phyloP scores from a whole-genome alignment of 2,797 vertebrate species.

The Anableps anableps region DNA sequence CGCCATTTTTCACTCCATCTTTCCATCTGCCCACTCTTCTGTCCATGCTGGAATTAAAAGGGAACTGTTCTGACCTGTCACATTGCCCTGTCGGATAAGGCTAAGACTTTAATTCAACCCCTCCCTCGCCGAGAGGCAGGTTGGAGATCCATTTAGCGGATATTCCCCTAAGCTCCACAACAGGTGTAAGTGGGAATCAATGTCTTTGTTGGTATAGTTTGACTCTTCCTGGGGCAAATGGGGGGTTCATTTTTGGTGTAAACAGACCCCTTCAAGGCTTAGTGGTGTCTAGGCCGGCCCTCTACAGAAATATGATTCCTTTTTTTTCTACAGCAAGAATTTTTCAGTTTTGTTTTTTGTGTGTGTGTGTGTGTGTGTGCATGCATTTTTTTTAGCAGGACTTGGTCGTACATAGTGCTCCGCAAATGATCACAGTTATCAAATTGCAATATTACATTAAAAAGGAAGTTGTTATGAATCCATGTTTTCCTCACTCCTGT shows the following conservation, averaged over 20 bases:
- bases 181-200: constrained; percentile 71
- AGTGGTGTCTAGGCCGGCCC: constrained; percentile 36
- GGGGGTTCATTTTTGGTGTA: constrained; percentile 49
- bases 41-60: constrained; percentile 15
- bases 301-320: constrained; percentile 14
- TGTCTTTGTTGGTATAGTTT: constrained; percentile 49
- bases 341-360: not conserved
- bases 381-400: not conserved
- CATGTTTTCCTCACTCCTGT: not conserved
- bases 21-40: constrained; percentile 1
- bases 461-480: not conserved
- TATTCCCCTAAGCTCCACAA: constrained; percentile 59
- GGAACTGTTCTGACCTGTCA: constrained; percentile 42
- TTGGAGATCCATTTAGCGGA: constrained; percentile 62
- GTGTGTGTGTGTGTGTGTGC: too few species aligned
- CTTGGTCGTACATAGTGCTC: not conserved
- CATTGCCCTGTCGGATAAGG: constrained; percentile 53
- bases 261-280: constrained; percentile 47
- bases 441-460: not conserved
- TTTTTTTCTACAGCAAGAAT: not conserved
- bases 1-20: constrained; percentile 14
- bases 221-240: constrained; percentile 30
- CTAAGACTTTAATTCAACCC: constrained; percentile 39
- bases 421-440: not conserved
- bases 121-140: constrained; percentile 48